phyloP scores from a whole-genome alignment of 2,888 invertebrate genomes.

The Plutella xylostella region DNA sequence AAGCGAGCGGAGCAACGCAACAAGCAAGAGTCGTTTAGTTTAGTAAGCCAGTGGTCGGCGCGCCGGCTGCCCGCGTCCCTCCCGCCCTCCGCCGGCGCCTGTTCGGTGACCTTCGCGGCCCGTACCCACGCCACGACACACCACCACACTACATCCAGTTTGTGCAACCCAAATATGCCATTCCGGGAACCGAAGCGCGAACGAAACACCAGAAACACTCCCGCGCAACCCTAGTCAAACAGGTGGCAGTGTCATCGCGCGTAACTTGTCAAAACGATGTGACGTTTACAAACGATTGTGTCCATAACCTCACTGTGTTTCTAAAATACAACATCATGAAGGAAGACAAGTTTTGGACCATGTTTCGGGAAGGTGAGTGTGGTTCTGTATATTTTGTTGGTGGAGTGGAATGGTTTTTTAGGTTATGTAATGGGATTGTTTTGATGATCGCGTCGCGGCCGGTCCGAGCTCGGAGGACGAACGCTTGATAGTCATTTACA shows the following conservation, averaged over 20 bases:
- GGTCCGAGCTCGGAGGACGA: slow-evolving; percentile 23
- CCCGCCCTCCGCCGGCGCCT: slow-evolving; percentile 45
- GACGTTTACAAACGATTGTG: slow-evolving; percentile 37
- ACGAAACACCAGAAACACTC: slow-evolving; percentile 24
- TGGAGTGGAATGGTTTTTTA: slow-evolving; percentile 26
- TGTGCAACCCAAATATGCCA: slow-evolving; percentile 44
- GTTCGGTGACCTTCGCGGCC: slow-evolving; percentile 55
- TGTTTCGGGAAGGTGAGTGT: slow-evolving; percentile 40
- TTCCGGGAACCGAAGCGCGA: slow-evolving; percentile 28
- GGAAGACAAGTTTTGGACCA: slow-evolving; percentile 43
- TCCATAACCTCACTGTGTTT: slow-evolving; percentile 46
- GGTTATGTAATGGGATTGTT: slow-evolving; percentile 49
- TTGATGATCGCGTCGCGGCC: slow-evolving; percentile 30
- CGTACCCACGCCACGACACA: slow-evolving; percentile 36
- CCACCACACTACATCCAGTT: slow-evolving; percentile 36
- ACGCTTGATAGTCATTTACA: slow-evolving; percentile 50
- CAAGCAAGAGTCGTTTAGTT: slow-evolving; percentile 38
- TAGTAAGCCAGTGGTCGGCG: slow-evolving; percentile 61
- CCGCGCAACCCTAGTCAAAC: slow-evolving; percentile 29
- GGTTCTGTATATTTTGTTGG: slow-evolving; percentile 26
- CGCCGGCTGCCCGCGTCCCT: slow-evolving; percentile 38
- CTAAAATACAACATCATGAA: slow-evolving; percentile 32
- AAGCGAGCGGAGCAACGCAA: neutral
- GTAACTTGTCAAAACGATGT: slow-evolving; percentile 63
- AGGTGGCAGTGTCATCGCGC: slow-evolving; percentile 41